phyloP scores from a whole-genome alignment of 2,113 vertebrate genomes.

The Dasyurus viverrinus region DNA sequence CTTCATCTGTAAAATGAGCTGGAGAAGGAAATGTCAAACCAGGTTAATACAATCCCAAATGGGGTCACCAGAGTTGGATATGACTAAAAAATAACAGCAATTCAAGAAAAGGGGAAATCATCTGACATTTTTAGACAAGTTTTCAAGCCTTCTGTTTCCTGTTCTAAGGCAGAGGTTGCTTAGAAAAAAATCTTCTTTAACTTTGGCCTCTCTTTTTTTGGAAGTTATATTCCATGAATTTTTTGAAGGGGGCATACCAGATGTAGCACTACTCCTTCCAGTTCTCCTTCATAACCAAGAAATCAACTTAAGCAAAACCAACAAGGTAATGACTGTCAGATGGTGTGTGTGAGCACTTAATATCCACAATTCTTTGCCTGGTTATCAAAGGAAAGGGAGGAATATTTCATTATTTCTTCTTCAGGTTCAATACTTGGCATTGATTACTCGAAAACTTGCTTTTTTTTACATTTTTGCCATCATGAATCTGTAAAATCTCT shows the following conservation, averaged over 20 bases:
- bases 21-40: no score
- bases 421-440: not conserved
- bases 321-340: not conserved
- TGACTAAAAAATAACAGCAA: no score
- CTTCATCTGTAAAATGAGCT: no score
- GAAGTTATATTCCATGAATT: not conserved
- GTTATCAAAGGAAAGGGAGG: not conserved
- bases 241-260: not conserved
- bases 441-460: not conserved
- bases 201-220: not conserved
- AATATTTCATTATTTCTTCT: not conserved
- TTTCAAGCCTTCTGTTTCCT: not conserved
- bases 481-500: not conserved
- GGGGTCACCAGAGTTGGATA: no score
- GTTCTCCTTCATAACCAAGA: not conserved
- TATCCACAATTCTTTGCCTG: not conserved
- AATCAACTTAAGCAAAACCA: not conserved
- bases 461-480: not conserved
- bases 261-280: not conserved
- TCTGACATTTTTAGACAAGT: not conserved
- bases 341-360: not conserved
- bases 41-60: no score
- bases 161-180: not conserved
- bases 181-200: not conserved
- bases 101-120: not conserved